Evolutionary conservation across 2,113 vertebrate genomes (phyloP).

Genomic region (Vombatus ursinus): DNA sequence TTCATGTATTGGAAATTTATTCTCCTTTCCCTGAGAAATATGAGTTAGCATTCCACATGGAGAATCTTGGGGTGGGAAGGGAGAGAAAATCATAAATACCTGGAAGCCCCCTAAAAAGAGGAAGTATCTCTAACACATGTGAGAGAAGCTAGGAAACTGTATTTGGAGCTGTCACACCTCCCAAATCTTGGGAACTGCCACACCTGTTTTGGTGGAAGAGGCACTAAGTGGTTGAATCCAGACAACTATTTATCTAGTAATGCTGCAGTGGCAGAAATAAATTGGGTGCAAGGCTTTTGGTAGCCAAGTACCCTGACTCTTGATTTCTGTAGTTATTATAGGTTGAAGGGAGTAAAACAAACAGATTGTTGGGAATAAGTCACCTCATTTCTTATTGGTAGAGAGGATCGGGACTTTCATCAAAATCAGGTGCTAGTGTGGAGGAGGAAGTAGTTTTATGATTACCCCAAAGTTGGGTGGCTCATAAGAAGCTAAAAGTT

Average conservation of each 20-base stretch:
- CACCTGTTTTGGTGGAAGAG: background rate
- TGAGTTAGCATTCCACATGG: background rate
- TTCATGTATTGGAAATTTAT: background rate
- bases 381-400: background rate
- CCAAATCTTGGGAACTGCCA: background rate
- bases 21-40: background rate
- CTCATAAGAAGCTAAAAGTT: background rate
- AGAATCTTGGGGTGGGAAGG: background rate
- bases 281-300: background rate
- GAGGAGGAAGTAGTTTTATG: background rate
- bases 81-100: background rate
- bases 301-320: background rate
- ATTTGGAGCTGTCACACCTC: background rate
- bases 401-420: background rate
- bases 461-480: background rate
- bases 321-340: background rate
- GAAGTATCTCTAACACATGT: background rate
- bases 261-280: background rate
- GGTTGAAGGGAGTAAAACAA: background rate
- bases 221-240: background rate
- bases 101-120: background rate
- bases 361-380: background rate
- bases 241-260: background rate
- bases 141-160: background rate
- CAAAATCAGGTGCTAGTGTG: background rate